These are phyloP conservation scores for Rhinichthys klamathensis DNA, from an alignment of 2,113 vertebrate genomes.

Conservation along the genomic window DNA sequence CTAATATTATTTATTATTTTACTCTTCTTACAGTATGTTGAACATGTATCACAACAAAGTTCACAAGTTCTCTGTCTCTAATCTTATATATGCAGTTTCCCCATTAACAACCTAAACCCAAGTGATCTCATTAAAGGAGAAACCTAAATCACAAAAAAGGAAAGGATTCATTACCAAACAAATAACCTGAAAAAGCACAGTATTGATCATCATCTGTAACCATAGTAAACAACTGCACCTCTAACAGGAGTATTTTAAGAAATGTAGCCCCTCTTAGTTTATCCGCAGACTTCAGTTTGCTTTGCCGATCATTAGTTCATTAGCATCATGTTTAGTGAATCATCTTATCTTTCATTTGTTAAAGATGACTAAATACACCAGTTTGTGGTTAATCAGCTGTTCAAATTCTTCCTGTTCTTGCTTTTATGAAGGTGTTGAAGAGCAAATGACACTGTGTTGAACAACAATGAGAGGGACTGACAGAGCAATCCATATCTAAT, in stretches of 20 bases:
- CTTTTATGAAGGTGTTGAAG: slow-evolving; percentile 54
- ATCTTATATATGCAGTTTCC: neutral
- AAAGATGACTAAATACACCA: slow-evolving; percentile 7
- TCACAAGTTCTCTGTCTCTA: neutral
- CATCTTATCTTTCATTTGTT: slow-evolving; percentile 1
- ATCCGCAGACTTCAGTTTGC: neutral
- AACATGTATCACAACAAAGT: neutral
- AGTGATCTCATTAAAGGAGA: slow-evolving; percentile 5
- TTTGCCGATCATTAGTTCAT: neutral
- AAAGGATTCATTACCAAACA: neutral
- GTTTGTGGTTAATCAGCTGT: slow-evolving; percentile 63
- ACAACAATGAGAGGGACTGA: slow-evolving; percentile 64
- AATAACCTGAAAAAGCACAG: neutral
- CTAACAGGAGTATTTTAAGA: neutral
- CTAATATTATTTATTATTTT: too few relatives aligned
- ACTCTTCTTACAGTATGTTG: neutral
- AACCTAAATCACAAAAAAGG: neutral
- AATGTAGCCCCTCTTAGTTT: neutral
- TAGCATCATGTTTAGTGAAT: neutral
- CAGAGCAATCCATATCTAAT: slow-evolving; percentile 78
- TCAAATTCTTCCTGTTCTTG: slow-evolving; percentile 61
- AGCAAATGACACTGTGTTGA: slow-evolving; percentile 70
- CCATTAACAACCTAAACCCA: neutral
- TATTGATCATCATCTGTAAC: neutral
- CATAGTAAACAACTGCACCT: neutral